phyloP scores from a whole-genome alignment of 2,888 invertebrate genomes.

The Chirona hameri region DNA sequence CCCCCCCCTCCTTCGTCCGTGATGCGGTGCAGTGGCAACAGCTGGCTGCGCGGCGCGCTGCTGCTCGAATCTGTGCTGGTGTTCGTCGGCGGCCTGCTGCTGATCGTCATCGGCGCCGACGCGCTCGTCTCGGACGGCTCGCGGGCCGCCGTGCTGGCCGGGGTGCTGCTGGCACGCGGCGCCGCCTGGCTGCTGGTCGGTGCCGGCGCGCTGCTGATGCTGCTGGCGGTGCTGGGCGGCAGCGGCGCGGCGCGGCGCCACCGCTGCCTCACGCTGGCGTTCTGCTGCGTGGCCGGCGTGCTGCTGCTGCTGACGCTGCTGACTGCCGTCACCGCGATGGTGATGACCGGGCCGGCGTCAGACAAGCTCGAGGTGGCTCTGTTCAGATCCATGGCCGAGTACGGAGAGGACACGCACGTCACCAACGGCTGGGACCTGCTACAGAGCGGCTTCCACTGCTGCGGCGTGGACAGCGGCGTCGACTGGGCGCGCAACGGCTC shows the following conservation, averaged over 20 bases:
- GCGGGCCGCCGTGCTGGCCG: constrained; percentile 1
- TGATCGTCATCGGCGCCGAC: neutral
- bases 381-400: neutral
- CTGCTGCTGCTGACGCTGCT: neutral
- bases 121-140: constrained; percentile 3
- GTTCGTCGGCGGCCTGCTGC: neutral
- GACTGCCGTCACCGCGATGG: neutral
- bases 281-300: neutral
- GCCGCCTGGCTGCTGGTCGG: neutral
- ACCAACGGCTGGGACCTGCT: constrained; percentile 3
- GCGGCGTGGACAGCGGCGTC: neutral
- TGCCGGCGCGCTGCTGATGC: neutral
- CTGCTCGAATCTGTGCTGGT: neutral
- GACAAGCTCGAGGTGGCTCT: neutral
- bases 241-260: neutral
- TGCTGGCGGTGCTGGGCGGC: constrained; percentile 4
- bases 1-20: neutral
- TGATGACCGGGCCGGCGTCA: neutral
- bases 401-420: neutral
- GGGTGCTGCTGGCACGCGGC: neutral
- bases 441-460: constrained; percentile 9
- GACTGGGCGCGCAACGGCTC: neutral
- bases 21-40: neutral
- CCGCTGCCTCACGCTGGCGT: neutral
- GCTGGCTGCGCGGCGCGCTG: neutral